Base-by-base conservation (phyloP, 2,888 invertebrate genomes). In the Chalcosyrphus nemorum region DNA sequence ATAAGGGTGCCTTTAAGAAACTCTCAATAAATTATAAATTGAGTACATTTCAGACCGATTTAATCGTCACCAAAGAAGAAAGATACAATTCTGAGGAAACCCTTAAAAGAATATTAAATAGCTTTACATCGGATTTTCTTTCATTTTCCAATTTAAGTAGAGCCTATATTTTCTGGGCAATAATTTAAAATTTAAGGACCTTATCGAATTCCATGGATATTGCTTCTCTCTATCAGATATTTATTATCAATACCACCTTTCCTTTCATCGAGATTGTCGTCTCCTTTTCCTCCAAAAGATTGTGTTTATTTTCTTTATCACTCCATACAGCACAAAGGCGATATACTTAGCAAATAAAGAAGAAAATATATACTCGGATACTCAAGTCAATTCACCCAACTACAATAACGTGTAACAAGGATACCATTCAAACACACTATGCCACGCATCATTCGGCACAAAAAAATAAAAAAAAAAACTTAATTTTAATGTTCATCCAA, bases 401-500 rank as follows among this genome's bases (percentile, higher is more conserved):
- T 27, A 43, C 59, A 43, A 11, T 4, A n/a, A n/a, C 11, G 35
- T n/a, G n/a, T n/a, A 57, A 35, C 5, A 19, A 21, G 27, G 41
- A 24, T 41, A 41, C 59, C 41, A 43, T 27, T 41, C 47, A 47
- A 50, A 50, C 17, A 13, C 24, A 27, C 54, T 29, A 29, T 32
- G 32, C 4, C 52, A 38, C 27, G 35, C 27, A 13, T 21, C 56
- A 75, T 66, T 52, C n/a, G n/a, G n/a, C n/a, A n/a, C n/a, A n/a
- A n/a, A n/a, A n/a, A n/a, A n/a, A n/a, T n/a, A 29, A 29, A 50
- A 57, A 50, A 15, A 43, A 43, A 56, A 70, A 63, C 38, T 56
- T 38, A 45, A 63, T 70, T 63, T 72, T 74, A 74, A 61, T 75
- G 45, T 61, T 74, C 43, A 29, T 21, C 61, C 41, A 52, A 52